Evolutionary conservation across 2,888 invertebrate species (phyloP), one percentile per base, ranked within the genome.

Genomic region (Lepeophtheirus nordmannii): DNA sequence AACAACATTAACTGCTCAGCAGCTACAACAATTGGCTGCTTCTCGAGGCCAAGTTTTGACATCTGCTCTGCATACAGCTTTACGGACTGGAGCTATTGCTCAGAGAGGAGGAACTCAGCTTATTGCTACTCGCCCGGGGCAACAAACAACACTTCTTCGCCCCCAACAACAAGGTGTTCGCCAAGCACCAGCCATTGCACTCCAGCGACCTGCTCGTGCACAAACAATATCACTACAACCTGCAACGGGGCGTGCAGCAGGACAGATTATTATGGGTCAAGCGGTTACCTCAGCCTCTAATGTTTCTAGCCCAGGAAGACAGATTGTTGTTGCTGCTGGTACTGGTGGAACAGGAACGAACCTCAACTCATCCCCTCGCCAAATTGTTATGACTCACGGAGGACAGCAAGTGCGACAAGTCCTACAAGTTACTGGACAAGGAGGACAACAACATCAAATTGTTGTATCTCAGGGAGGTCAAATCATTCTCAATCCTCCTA

Each of bases 1-100:
- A 23, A 64, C 64, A 22, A 64, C 64, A 17, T 41, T 64, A 56
- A 64, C 64, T 17, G 64, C 64, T 14, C 41, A 39, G 17, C 64
- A 64, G 40, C 64, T 64, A 14, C 46, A 56, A n/a, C 64, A 64
- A 20, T 56, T 64, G 30, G 30, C 30, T 30, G 30, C 30, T 37
- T 39, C 64, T 20, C n/a, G 56, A 53, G 64, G 64, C 1, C 56
- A 56, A 64, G 64, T 64, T 17, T 56, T 64, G 14, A 17, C 22
- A 59, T 64, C 64, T 20, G 64, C 64, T 11, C 53, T 64, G 10
- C 64, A 64, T 20, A 56, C 20, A 23, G 41, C 39, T 14, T 41
- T 64, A 30, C 39, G 46, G 17, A 37, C 39, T 12, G 56, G 56
- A 37, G 9, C 64, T 10, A 10, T 30, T 30, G 30, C 30, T 30